A percentile compares a stretch with the other conserved stretches of the same genome.
These are phyloP conservation scores for Bombus confusus DNA, from an alignment of 1,140 invertebrate genomes.

Conservation along the genomic window DNA sequence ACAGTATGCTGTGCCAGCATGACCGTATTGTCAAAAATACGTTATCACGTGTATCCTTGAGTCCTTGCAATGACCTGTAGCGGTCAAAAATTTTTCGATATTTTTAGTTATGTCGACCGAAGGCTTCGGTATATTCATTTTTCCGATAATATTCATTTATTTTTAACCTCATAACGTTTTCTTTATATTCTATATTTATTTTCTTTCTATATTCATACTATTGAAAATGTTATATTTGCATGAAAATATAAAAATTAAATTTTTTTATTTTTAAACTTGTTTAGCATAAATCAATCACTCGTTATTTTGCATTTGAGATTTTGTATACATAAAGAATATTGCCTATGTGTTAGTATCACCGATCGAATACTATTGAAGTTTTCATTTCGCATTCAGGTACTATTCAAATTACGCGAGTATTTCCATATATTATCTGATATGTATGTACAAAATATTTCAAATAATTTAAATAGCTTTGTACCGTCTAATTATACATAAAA, in stretches of 20 bases:
- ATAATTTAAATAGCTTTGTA: background rate
- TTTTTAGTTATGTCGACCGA: constrained; percentile 19
- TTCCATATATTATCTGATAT: no score
- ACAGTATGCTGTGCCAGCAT: constrained; percentile 59
- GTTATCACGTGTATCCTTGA: constrained; percentile 26
- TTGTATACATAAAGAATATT: background rate
- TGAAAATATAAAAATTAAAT: background rate
- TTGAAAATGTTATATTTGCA: constrained; percentile 12
- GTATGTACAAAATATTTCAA: no score
- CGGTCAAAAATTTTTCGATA: constrained; percentile 20
- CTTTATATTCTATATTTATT: background rate
- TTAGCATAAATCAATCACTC: background rate
- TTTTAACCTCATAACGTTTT: background rate
- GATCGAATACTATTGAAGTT: no score
- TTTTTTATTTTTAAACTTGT: background rate
- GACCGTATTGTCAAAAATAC: constrained; percentile 54
- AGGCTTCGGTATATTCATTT: constrained; percentile 1
- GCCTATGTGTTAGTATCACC: background rate
- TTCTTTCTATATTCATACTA: background rate
- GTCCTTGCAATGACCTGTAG: constrained; percentile 67
- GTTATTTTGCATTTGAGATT: background rate
- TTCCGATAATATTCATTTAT: background rate
- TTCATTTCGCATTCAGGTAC: background rate
- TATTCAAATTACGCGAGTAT: background rate
- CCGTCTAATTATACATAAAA: background rate